These are phyloP conservation scores for Mesocricetus auratus DNA, from an alignment of 2,113 vertebrate species.

Conservation along the genomic window DNA sequence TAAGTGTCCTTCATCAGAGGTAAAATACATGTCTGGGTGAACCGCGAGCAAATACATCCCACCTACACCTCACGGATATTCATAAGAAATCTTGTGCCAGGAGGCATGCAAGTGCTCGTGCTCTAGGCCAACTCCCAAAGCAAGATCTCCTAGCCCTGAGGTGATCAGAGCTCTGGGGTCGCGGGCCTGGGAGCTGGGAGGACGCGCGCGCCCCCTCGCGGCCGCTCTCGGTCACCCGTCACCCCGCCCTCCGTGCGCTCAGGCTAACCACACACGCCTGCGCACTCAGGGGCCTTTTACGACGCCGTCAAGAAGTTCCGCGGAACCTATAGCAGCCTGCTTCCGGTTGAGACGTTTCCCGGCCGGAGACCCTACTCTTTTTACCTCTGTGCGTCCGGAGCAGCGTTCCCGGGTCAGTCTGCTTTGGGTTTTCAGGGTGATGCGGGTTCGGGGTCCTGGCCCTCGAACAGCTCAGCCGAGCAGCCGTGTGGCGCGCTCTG, in stretches of 20 bases:
- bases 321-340: not conserved
- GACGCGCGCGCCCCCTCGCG: not conserved
- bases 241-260: not conserved
- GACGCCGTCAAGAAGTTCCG: not conserved
- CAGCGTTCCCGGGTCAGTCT: constrained; percentile 2
- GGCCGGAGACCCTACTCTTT: no score
- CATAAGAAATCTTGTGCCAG: not conserved
- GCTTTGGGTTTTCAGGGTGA: not conserved
- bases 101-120: not conserved
- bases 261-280: not conserved
- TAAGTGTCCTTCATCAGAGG: not conserved
- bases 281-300: not conserved
- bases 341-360: not conserved
- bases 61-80: not conserved
- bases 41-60: not conserved
- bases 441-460: not conserved
- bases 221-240: not conserved
- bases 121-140: not conserved
- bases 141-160: no score
- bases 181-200: not conserved
- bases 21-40: not conserved
- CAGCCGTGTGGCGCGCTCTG: not conserved
- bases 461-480: not conserved
- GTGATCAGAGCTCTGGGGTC: not conserved
- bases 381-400: not conserved